Percentiles rank a stretch among this genome's conserved stretches.
Evolutionary conservation across 2,888 invertebrate genomes (phyloP).

Genomic region (Rhamphomyia laevipes): DNA sequence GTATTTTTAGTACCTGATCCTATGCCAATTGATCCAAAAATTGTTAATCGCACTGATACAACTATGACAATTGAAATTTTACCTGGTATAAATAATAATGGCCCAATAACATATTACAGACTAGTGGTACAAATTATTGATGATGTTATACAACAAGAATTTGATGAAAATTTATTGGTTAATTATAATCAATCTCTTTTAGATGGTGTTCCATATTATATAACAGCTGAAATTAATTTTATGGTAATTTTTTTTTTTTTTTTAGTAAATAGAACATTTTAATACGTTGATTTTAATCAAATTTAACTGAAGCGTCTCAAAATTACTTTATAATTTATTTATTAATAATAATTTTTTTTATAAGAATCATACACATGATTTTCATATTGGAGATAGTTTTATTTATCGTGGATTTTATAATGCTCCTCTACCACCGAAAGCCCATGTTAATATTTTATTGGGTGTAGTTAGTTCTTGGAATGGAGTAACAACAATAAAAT

Average conservation of each 20-base stretch:
- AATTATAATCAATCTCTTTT: constrained; percentile 53
- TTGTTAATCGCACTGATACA: constrained; percentile 48
- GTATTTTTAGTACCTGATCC: constrained; percentile 46
- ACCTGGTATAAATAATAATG: constrained; percentile 59
- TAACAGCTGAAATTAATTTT: constrained; percentile 66
- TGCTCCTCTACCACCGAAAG: constrained; percentile 52
- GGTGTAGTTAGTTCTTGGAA: constrained; percentile 59
- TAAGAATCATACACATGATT: constrained; percentile 49
- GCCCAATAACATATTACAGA: constrained; percentile 64
- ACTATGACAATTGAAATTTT: constrained; percentile 55
- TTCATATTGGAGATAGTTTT: constrained; percentile 64
- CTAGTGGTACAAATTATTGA: constrained; percentile 57
- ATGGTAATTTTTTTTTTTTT: constrained; percentile 33
- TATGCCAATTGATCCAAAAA: constrained; percentile 53
- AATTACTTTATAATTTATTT: neutral
- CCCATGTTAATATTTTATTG: constrained; percentile 54
- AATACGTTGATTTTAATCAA: too few species aligned
- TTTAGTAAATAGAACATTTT: too few species aligned
- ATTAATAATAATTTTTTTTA: neutral
- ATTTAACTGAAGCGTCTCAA: too few species aligned
- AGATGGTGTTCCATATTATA: constrained; percentile 64
- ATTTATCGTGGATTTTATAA: constrained; percentile 66
- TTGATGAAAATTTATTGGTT: constrained; percentile 48
- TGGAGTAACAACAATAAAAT: constrained; percentile 51
- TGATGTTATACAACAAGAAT: constrained; percentile 51